Percentiles rank a stretch among this genome's conserved stretches.
phyloP scores from a whole-genome alignment of 1,140 invertebrate species.

The Lepidurus arcticus region DNA sequence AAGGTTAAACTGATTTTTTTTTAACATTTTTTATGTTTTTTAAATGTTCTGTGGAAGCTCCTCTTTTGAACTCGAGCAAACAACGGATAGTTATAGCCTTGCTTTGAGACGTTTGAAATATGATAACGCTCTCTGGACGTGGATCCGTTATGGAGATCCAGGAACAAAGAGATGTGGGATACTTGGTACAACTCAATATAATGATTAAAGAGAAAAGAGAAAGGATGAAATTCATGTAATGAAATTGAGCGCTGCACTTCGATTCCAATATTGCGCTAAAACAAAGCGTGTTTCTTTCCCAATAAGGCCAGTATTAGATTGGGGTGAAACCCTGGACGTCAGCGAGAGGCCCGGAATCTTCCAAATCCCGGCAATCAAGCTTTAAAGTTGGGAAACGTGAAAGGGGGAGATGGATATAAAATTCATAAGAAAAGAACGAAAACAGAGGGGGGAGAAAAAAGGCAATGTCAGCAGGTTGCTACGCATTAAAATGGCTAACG shows the following conservation, averaged over 20 bases:
- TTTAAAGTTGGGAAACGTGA: conserved; percentile 8
- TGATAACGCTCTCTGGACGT: not conserved
- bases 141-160: not conserved
- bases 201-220: not conserved
- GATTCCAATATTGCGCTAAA: conserved; percentile 18
- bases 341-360: not conserved
- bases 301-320: conserved; percentile 1
- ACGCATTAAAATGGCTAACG: not conserved
- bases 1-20: no score
- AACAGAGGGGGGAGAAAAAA: not conserved
- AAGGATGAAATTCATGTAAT: not conserved
- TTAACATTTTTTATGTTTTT: no score
- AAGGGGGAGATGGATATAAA: not conserved
- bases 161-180: not conserved
- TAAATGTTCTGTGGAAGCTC: no score
- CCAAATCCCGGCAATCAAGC: conserved; percentile 2
- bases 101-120: no score
- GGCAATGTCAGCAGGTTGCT: not conserved
- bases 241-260: not conserved
- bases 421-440: not conserved
- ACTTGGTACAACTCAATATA: not conserved
- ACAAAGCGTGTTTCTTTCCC: not conserved
- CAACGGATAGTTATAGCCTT: no score
- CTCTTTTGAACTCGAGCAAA: no score
- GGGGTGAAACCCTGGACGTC: not conserved